Evolutionary conservation across 2,888 invertebrate species (phyloP).

Genomic region (Drosophila infuscata): DNA sequence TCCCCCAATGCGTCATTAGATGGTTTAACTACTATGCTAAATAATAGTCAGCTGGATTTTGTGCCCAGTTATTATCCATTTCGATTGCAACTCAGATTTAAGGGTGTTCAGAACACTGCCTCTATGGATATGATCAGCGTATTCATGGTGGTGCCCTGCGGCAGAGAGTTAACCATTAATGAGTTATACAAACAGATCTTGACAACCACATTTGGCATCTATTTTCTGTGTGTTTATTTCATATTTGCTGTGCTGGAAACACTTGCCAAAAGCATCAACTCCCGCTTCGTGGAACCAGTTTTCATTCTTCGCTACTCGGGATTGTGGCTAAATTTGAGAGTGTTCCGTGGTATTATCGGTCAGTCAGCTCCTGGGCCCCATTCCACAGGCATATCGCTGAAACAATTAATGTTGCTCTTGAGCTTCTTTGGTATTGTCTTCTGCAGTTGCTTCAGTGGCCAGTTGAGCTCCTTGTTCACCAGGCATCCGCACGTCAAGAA

Average conservation of each 20-base stretch:
- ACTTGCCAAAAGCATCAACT: neutral
- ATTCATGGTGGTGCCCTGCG: constrained; percentile 54
- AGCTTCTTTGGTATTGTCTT: constrained; percentile 18
- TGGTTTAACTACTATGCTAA: neutral
- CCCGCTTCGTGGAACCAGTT: too few relatives aligned
- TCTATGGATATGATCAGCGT: constrained; percentile 5
- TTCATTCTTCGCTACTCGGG: neutral
- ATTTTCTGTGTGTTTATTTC: neutral
- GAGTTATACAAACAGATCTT: constrained; percentile 20
- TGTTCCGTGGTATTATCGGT: constrained; percentile 23
- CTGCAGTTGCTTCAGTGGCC: constrained; percentile 10
- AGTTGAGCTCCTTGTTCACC: constrained; percentile 40
- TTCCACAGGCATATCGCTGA: neutral
- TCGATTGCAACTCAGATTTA: rapidly evolving
- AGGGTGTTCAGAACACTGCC: neutral
- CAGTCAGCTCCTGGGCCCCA: neutral
- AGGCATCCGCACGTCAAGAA: constrained; percentile 21
- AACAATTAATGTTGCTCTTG: constrained; percentile 5
- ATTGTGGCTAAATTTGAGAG: constrained; percentile 27
- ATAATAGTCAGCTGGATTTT: constrained; percentile 29
- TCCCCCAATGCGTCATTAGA: rapidly evolving
- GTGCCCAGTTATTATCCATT: constrained; percentile 10
- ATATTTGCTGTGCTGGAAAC: constrained; percentile 18
- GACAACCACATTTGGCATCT: rapidly evolving
- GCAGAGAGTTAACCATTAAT: constrained; percentile 12